Conservation (phyloP, 2,888 invertebrate genomes). For the Drosophila ezoana region DNA sequence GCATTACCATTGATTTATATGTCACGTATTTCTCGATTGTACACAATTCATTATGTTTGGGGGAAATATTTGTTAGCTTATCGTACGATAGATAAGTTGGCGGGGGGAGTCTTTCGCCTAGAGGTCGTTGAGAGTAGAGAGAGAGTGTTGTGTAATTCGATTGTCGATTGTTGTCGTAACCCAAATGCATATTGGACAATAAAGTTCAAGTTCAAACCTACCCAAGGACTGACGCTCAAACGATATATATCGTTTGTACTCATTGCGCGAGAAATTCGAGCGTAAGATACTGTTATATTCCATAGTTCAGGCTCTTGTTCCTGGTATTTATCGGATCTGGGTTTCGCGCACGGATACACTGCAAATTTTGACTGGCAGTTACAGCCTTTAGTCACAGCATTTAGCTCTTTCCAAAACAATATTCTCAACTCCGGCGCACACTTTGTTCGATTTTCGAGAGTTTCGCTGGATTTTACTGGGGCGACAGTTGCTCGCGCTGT, state of each 20-base stretch:
- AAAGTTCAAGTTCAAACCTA: conserved; percentile 69
- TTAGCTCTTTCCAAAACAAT: neutral
- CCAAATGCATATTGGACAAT: neutral
- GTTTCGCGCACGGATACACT: conserved; percentile 7
- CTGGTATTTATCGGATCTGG: neutral
- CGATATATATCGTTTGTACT: conserved; percentile 82
- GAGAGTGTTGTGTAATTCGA: conserved; percentile 41
- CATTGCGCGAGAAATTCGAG: conserved; percentile 81
- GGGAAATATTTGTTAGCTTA: conserved; percentile 43
- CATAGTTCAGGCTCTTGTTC: conserved; percentile 39
- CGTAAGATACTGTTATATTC: conserved; percentile 67
- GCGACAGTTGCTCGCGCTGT: conserved; percentile 65
- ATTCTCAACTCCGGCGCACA: conserved; percentile 23
- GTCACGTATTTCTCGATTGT: conserved; percentile 25
- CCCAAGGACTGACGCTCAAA: conserved; percentile 80
- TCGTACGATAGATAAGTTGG: conserved; percentile 30
- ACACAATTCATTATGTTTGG: conserved; percentile 17
- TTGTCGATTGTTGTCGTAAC: neutral
- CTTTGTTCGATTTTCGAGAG: conserved; percentile 16
- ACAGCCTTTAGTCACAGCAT: conserved; percentile 9
- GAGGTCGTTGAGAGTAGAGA: conserved; percentile 1
- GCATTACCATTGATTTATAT: conserved; percentile 10
- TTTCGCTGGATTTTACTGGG: conserved; percentile 1
- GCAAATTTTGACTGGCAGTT: conserved; percentile 23
- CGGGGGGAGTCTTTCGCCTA: neutral